Evolutionary conservation across 2,888 invertebrate genomes (phyloP), one percentile per base, ranked within the genome.

Genomic region (Cylindroiulus punctatus): DNA sequence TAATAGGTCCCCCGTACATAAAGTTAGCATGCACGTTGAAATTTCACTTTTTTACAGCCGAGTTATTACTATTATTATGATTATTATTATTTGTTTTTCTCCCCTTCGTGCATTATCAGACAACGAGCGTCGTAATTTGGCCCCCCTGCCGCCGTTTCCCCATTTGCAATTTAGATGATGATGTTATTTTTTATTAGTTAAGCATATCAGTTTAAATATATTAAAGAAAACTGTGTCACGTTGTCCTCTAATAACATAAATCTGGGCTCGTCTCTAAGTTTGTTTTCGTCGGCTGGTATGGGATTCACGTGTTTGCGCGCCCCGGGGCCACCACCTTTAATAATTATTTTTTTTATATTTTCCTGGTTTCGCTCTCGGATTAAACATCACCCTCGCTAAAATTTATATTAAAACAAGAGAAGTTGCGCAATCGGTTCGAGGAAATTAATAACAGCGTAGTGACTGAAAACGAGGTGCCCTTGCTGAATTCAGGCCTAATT

Each of bases 141-240:
- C 26, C 26, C 65, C 57, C 65, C 65, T 65, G 65, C 65, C 26
- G 65, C 8, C 26, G 22, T 65, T 65, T 65, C 26, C 26, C 26
- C 19, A 65, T 65, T 65, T 65, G 65, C 22, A 65, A 65, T 65
- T 65, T 65, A 5, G 65, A 65, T 65, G 65, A 65, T 65, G 65
- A 65, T 65, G 65, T 65, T 65, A 65, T 65, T 65, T 65, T 57
- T 65, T 65, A 65, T 65, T 65, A 65, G 65, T 65, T 65, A 65
- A 65, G 26, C 65, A 22, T 65, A 65, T 65, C 26, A 65, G 65
- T 22, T 65, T 65, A 65, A 65, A 65, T 65, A 65, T 65, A 65
- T 65, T 65, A 65, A 65, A 65, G 65, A 65, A 65, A 65, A 22
- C 22, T 65, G 65, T 65, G 65, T 65, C 65, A 26, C 26, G 26